Base-by-base conservation (phyloP, 2,888 invertebrate species). In the Schizotus pectinicornis region DNA sequence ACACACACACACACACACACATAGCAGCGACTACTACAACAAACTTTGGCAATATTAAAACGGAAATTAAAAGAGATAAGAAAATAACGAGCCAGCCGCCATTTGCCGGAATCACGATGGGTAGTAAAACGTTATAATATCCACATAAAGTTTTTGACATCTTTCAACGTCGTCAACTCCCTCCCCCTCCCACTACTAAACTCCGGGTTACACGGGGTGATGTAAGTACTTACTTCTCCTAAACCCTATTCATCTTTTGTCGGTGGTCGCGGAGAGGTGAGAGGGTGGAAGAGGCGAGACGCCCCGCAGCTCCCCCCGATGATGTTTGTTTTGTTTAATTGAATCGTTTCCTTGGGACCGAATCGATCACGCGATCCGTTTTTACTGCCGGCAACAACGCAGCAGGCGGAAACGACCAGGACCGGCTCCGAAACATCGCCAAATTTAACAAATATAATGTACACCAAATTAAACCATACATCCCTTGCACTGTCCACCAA, bases 31-130 rank as follows among this genome's bases (percentile, higher is more conserved):
- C 22, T 5, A 22, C 22, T 52, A 61, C 67, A 52, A 51, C 59
- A 70, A 75, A 76, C 75, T 75, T 76, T 74, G 70, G 68, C 70
- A 74, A 75, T 76, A 75, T 78, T 75, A 75, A 74, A 77, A 74
- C 79, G 79, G 79, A 79, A 79, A 79, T 79, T 79, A 79, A 79
- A 78, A 79, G 22, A 22, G 79, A 79, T 79, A 79, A 79, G 79
- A 76, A 75, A 75, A 72, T 75, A 74, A 73, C 72, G 73, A 72
- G 64, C 71, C 59, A 56, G 64, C 32, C 51, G 53, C 62, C 55
- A 52, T 56, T 59, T 60, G 56, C 56, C 56, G 56, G 45, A 50
- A 50, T 51, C 56, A 38, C 22, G 22, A 22, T 5, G 22, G 37
- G 41, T 51, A 50, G 49, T 50, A 56, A 50, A 49, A 37, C 37